Evolutionary conservation across 2,888 invertebrate genomes (phyloP).

Genomic region (Cepaea hortensis): DNA sequence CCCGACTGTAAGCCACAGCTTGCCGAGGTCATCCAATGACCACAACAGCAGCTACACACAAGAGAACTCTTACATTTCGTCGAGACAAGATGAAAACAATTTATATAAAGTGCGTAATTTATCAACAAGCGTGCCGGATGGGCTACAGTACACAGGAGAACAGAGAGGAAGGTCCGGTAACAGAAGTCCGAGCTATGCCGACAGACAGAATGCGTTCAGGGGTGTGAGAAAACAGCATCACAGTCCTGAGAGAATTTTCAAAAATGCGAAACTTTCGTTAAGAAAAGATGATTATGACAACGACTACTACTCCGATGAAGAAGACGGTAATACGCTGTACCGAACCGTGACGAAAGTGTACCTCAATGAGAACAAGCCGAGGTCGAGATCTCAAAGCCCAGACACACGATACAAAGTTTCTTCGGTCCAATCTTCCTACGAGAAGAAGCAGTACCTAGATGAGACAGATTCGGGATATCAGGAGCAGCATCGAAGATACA

Average conservation of each 20-base stretch:
- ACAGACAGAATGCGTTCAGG: slow-evolving; percentile 18
- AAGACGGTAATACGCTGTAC: slow-evolving; percentile 24
- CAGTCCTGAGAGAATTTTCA: slow-evolving; percentile 47
- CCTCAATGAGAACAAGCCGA: slow-evolving; percentile 26
- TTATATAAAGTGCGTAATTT: slow-evolving; percentile 42
- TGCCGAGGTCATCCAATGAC: not conserved
- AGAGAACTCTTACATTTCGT: not conserved
- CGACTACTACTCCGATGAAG: slow-evolving; percentile 37
- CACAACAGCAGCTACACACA: not conserved
- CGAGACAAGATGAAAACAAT: not conserved
- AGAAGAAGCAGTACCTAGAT: not conserved
- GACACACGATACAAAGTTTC: slow-evolving; percentile 43
- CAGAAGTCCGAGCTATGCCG: not conserved
- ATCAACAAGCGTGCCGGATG: slow-evolving; percentile 40
- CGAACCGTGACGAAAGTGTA: slow-evolving; percentile 45
- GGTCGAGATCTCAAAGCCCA: slow-evolving; percentile 34
- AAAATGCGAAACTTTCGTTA: slow-evolving; percentile 40
- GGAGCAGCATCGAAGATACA: slow-evolving; percentile 40
- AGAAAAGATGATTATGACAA: slow-evolving; percentile 24
- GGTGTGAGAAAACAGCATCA: slow-evolving; percentile 35
- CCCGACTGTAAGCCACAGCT: slow-evolving; percentile 32
- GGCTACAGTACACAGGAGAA: not conserved
- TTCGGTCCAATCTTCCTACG: slow-evolving; percentile 1
- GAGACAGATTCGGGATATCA: slow-evolving; percentile 8
- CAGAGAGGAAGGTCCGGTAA: not conserved